These are phyloP conservation scores for Drosophila tristis DNA, from an alignment of 1,140 invertebrate genomes.

Conservation along the genomic window DNA sequence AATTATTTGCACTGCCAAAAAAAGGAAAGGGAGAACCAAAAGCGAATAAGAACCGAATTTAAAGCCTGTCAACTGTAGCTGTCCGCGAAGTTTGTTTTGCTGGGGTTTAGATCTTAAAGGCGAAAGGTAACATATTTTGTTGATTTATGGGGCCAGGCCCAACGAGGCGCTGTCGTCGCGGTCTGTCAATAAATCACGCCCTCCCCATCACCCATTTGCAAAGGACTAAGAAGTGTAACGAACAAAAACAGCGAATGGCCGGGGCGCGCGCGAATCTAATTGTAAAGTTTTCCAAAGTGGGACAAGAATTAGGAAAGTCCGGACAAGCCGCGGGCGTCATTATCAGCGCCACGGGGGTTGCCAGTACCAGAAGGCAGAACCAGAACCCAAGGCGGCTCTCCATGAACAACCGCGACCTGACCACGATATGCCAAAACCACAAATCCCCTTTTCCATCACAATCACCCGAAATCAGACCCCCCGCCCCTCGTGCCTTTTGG, in stretches of 20 bases:
- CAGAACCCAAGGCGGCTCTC: neutral
- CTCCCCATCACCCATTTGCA: conserved; percentile 4
- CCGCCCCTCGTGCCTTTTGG: neutral
- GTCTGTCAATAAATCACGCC: conserved; percentile 70
- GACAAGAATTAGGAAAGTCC: conserved; percentile 48
- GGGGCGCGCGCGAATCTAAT: conserved; percentile 67
- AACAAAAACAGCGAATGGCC: conserved; percentile 34
- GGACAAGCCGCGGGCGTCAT: conserved; percentile 54
- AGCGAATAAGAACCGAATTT: conserved; percentile 5
- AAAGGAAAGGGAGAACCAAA: no score
- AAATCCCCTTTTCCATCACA: conserved; percentile 1
- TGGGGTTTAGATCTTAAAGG: conserved; percentile 20
- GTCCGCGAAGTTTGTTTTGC: neutral
- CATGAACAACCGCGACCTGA: conserved; percentile 2
- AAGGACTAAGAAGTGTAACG: neutral
- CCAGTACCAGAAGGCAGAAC: neutral
- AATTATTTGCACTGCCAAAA: no score
- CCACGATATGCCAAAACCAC: neutral
- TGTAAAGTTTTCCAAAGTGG: conserved; percentile 75
- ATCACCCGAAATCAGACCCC: neutral
- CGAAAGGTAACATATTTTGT: conserved; percentile 53
- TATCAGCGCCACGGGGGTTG: conserved; percentile 50
- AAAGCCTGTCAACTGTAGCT: conserved; percentile 1
- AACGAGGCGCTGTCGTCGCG: conserved; percentile 34
- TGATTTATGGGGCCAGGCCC: conserved; percentile 54